Base-by-base conservation (phyloP, 2,797 vertebrate species). In the Manis javanica region DNA sequence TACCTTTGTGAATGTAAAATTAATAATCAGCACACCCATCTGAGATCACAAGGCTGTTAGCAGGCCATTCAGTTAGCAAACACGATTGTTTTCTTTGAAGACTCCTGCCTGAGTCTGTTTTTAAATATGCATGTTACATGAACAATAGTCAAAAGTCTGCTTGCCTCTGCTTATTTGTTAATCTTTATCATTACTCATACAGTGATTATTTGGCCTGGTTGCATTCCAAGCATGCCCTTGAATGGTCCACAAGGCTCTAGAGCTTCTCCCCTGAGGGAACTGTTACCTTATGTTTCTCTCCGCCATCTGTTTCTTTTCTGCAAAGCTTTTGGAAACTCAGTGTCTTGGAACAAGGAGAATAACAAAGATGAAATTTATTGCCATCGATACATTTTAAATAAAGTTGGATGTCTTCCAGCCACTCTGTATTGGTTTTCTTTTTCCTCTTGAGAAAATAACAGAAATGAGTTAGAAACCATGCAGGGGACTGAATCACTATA, bases 341-440 rank as follows among this genome's bases (percentile, higher is more conserved):
- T 49, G 51, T 94, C 66, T 78, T 82, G 64, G 42, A 91, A 85
- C 51, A 53, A 87, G 93, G 93, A 85, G 68, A 94, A 90, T 78
- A 95, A 92, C 81, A 78, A 92, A 93, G 68, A 95, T 55, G 87
- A 95, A 89, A 96, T 97, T 90, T 78, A 88, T 83, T 77, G 68
- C 78, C 69, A 95, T 96, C 7, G 13, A 92, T 96, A 85, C 83
- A 78, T 87, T 92, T 94, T 78, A 79, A 72, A 92, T 87, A 96
- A 92, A 94, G 93, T 71, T 13, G 34, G 85, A 84, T 42, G 37
- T 92, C 93, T 97, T 94, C 51, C 85, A 96, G 87, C 37, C 57
- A 88, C 92, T 61, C 42, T 42, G 57, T 93, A 96, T 95, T 91
- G 95, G 95, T 97, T 90, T 97, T 90, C 85, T 81, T 69, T 85